A percentile compares a stretch with the other conserved stretches of the same genome.
phyloP scores from a whole-genome alignment of 2,888 invertebrate species.

The Drymonia ruficornis region DNA sequence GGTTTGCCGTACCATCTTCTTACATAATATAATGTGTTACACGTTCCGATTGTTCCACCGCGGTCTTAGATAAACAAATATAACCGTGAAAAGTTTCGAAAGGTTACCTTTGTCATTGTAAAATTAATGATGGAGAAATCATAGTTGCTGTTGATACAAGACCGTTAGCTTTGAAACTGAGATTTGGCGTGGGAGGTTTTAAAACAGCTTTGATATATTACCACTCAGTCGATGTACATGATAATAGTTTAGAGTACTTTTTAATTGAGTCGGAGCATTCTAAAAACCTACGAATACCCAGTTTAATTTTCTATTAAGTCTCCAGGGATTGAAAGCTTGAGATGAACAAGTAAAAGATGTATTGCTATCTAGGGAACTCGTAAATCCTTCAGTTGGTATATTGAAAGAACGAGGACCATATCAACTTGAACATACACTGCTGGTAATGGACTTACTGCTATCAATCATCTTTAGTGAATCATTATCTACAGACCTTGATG shows the following conservation, averaged over 20 bases:
- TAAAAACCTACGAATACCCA: not conserved
- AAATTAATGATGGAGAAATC: conserved; percentile 26
- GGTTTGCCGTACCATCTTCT: conserved; percentile 43
- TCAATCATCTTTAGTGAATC: not conserved
- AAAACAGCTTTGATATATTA: conserved; percentile 10
- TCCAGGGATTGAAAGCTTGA: not conserved
- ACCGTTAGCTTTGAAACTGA: conserved; percentile 19
- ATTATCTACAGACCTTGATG: not conserved
- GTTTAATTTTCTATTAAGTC: not conserved
- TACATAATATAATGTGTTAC: conserved; percentile 31
- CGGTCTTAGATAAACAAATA: conserved; percentile 14
- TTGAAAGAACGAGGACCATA: not conserved
- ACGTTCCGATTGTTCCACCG: conserved; percentile 26
- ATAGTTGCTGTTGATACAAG: conserved; percentile 15
- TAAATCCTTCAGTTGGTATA: not conserved
- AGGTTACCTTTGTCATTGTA: conserved; percentile 2
- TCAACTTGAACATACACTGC: not conserved
- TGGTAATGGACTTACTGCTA: not conserved
- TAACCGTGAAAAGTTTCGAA: conserved; percentile 5
- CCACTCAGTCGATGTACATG: not conserved
- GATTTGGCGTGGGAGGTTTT: conserved; percentile 23
- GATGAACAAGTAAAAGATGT: not conserved
- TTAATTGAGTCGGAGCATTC: not conserved
- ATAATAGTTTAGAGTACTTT: not conserved
- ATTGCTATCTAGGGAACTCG: not conserved